A percentile compares a stretch with the other conserved stretches of the same genome.
Conservation (phyloP, 2,797 vertebrate species). For the Octomys mimax region DNA sequence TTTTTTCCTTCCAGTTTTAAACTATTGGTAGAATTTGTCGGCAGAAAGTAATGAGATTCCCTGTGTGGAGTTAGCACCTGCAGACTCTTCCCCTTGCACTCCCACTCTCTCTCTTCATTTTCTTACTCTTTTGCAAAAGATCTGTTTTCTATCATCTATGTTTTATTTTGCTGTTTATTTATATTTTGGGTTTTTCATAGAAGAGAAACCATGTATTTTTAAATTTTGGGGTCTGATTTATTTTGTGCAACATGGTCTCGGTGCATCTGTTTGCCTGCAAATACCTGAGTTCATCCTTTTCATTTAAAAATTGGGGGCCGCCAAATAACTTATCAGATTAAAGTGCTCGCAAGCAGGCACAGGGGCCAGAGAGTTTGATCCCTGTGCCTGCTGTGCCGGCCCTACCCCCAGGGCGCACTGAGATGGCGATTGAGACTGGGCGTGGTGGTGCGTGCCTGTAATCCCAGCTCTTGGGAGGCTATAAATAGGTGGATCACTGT, state of each 20-base stretch:
- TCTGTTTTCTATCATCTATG: not conserved
- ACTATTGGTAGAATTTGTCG: not conserved
- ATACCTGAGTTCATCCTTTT: not conserved
- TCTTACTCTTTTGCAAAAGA: not conserved
- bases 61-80: not conserved
- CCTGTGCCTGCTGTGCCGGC: too few species aligned
- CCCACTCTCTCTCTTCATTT: not conserved
- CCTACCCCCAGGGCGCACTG: too few species aligned
- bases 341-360: too few species aligned
- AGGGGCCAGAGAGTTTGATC: too few species aligned
- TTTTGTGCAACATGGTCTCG: not conserved
- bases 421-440: too few species aligned
- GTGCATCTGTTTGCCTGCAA: not conserved
- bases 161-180: not conserved
- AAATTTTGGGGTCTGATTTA: not conserved
- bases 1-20: not conserved
- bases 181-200: not conserved
- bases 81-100: not conserved
- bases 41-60: not conserved
- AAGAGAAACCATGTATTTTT: not conserved
- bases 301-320: not conserved
- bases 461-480: too few species aligned
- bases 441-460: too few species aligned
- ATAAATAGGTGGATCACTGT: too few species aligned
- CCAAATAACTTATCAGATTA: too few species aligned